These are phyloP conservation scores for Oreocharis arfaki DNA, from an alignment of 2,113 vertebrate species.

Conservation along the genomic window DNA sequence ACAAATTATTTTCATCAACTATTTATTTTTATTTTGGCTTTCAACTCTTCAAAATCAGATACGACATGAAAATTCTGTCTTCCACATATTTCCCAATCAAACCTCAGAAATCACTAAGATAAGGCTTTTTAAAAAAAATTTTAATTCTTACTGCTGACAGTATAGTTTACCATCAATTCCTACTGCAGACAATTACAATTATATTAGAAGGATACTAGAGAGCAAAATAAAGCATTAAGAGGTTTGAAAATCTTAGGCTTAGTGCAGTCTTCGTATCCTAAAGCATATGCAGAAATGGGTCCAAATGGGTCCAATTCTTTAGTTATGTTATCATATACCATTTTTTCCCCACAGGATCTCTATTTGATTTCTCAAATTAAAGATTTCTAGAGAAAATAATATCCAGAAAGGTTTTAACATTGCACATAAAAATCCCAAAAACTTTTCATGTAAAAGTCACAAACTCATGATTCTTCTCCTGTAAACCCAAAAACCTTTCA, in stretches of 20 bases:
- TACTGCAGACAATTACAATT: neutral
- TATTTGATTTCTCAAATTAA: neutral
- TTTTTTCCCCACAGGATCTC: neutral
- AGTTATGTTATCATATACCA: neutral
- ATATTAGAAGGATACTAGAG: neutral
- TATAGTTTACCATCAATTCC: neutral
- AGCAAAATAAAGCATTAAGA: neutral
- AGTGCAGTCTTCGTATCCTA: neutral
- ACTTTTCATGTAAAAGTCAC: neutral
- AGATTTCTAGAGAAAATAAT: neutral
- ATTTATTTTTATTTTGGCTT: neutral
- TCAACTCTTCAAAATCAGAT: neutral
- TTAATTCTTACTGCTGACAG: neutral
- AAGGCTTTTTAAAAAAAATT: too few species aligned
- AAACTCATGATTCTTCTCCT: neutral
- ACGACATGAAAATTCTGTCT: neutral
- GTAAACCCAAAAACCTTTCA: neutral
- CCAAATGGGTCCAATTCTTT: neutral
- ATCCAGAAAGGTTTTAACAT: neutral
- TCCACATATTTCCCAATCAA: neutral
- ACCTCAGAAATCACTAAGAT: neutral
- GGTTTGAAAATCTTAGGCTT: neutral
- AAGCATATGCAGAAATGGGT: neutral
- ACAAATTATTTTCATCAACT: neutral
- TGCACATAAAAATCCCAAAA: neutral